Base-by-base conservation (phyloP, 2,888 invertebrate genomes). In the Caenorhabditis auriculariae region DNA sequence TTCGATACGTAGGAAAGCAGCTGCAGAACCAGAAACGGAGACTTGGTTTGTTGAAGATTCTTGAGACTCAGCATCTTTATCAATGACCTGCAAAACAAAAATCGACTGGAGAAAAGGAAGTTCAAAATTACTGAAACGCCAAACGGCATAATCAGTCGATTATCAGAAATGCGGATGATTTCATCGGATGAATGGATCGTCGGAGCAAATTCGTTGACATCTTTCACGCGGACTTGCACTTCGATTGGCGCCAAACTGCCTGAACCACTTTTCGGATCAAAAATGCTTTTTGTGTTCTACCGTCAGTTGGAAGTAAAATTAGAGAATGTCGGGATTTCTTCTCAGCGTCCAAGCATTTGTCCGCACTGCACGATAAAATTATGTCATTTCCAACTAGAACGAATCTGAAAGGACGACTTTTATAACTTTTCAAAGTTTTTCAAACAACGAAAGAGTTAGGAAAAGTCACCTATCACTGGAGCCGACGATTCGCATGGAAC, bases 141-240 rank as follows among this genome's bases (percentile, higher is more conserved):
- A 29, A 74, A 72, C 6, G 69, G 62, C 24, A 56, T 62, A 21
- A 69, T 56, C 6, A 74, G 57, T n/a, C 64, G 45, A 28, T 67
- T 68, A 44, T 72, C 64, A 3, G 58, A 58, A 12, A 75, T 60
- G 26, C 64, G 21, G 1, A 75, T 23, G 6, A 67, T 56, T 3
- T 64, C 46, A 41, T 74, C 74, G 5, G 71, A 63, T 15, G 68
- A 52, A 28, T 63, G 38, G 17, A 75, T 42, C 15, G 21, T 44
- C 4, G 75, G 57, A 12, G 45, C 38, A 44, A 69, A 62, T 47
- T 70, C 70, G 32, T 70, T 70, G n/a, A 50, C 54, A 42, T 70
- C 70, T n/a, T 44, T 49, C 3, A 74, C 64, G 6, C 44, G 27
- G 28, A 74, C 60, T 3, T 60, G 58, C 4, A 74, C 60, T 57